phyloP scores from a whole-genome alignment of 2,113 vertebrate species.

The Ptychochromis oligacanthus region DNA sequence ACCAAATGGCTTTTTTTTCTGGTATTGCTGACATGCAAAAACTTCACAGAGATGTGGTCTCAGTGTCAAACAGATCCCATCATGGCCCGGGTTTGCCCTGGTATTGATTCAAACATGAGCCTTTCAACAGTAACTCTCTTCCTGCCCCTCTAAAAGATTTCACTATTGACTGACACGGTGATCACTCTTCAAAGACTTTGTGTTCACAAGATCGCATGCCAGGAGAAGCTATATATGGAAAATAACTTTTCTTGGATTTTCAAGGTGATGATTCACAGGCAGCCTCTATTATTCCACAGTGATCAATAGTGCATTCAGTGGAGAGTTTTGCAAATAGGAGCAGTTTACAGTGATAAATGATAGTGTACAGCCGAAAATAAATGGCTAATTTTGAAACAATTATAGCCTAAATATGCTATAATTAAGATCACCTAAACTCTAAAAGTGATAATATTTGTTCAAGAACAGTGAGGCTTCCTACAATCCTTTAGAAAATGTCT shows the following conservation, averaged over 20 bases:
- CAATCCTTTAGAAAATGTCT: neutral
- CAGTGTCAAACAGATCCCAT: conserved; percentile 21
- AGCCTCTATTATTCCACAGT: conserved; percentile 11
- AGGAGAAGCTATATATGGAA: conserved; percentile 44
- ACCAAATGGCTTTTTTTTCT: neutral
- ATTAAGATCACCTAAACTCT: neutral
- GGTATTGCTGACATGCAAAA: neutral
- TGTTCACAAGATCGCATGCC: neutral
- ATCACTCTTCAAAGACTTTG: conserved; percentile 46
- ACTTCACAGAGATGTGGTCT: neutral
- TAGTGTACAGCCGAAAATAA: neutral
- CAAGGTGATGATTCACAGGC: conserved; percentile 22
- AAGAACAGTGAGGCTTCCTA: neutral
- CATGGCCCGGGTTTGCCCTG: neutral
- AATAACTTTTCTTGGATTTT: conserved; percentile 33
- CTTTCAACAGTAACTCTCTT: conserved; percentile 39
- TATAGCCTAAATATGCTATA: neutral
- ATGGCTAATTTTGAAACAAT: neutral
- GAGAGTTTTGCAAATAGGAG: neutral
- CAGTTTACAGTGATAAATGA: no score
- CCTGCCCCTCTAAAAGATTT: conserved; percentile 33
- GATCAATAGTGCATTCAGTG: conserved; percentile 30
- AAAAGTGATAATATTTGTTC: neutral
- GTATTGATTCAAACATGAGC: conserved; percentile 60
- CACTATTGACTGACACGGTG: conserved; percentile 52